Evolutionary conservation across 2,797 vertebrate genomes (phyloP), one percentile per base, ranked within the genome.

Genomic region (Rallus crepitans): DNA sequence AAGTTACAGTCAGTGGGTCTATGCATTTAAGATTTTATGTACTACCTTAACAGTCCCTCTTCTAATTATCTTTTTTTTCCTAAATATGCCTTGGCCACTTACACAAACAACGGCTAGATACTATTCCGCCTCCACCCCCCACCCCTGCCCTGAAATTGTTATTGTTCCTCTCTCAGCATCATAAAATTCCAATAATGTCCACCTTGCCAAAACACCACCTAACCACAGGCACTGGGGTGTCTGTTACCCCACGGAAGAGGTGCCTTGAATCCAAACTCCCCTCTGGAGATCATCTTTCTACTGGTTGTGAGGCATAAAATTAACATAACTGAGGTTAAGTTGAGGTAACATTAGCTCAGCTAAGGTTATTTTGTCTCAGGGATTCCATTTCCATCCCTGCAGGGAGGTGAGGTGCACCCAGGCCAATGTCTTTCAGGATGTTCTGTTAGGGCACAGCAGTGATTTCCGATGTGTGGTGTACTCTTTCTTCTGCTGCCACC

Each of bases 371-470:
- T 77, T 61, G 61, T 12, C 9, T 2, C 3, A 33, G 55, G 13
- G 16, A 27, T 21, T 33, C 15, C 0, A 7, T 45, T 87, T 89
- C 78, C 37, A 25, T 21, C 30, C 13, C 50, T 40, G 5, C 1
- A 6, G 33, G 18, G 11, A 4, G 2, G 4, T 8, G 31, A 16
- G 39, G 2, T 53, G 9, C 20, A 11, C 20, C 31, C 48, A 45
- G 48, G 61, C 25, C 1, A 2, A 13, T 0, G 1, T 23, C 7
- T 28, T 2, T 0, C 9, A 42, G 53, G 13, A 30, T 66, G 80
- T 61, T 73, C 80, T 27, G 1, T 48, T 79, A 56, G 47, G 39
- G 64, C 68, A 66, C 1, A 30, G n/a, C 52, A 65, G 53, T 83
- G 68, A 83, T 52, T 72, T 78, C 64, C 50, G 53, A 47, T 6